A percentile compares a stretch with the other conserved stretches of the same genome.
Conservation (phyloP, 1,140 invertebrate genomes). For the Rhyzopertha dominica region DNA sequence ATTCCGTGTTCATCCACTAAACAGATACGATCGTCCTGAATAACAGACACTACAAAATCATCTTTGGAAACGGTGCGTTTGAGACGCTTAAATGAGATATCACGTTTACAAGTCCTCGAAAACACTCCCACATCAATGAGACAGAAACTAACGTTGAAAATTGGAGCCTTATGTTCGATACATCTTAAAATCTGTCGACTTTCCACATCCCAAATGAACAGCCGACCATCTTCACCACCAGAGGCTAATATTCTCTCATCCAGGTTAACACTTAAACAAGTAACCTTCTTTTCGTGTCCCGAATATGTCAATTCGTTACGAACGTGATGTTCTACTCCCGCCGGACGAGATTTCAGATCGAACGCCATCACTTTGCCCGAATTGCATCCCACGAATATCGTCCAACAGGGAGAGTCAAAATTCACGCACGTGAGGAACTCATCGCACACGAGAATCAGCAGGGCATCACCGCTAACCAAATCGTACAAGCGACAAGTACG, state of each 20-base stretch:
- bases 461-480: slow-evolving; percentile 57
- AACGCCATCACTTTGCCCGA: slow-evolving; percentile 66
- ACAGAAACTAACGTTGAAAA: slow-evolving; percentile 57
- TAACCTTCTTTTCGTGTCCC: slow-evolving; percentile 64
- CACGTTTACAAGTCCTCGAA: slow-evolving; percentile 28
- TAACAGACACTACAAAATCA: slow-evolving; percentile 21
- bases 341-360: slow-evolving; percentile 59
- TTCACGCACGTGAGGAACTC: slow-evolving; percentile 61
- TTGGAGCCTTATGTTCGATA: slow-evolving; percentile 64
- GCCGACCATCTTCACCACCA: slow-evolving; percentile 65
- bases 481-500: slow-evolving; percentile 79
- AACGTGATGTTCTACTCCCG: slow-evolving; percentile 61
- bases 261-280: slow-evolving; percentile 63
- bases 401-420: slow-evolving; percentile 65
- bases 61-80: slow-evolving; percentile 24
- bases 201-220: slow-evolving; percentile 74
- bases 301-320: slow-evolving; percentile 50
- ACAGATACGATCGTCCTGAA: slow-evolving; percentile 28
- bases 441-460: slow-evolving; percentile 71
- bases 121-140: slow-evolving; percentile 30
- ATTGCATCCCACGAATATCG: slow-evolving; percentile 66
- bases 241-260: slow-evolving; percentile 66
- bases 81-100: slow-evolving; percentile 27
- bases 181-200: slow-evolving; percentile 66
- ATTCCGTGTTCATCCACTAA: slow-evolving; percentile 24